A percentile compares a stretch with the other conserved stretches of the same genome.
phyloP scores from a whole-genome alignment of 2,888 invertebrate genomes.

The Agrilus cyanescens region DNA sequence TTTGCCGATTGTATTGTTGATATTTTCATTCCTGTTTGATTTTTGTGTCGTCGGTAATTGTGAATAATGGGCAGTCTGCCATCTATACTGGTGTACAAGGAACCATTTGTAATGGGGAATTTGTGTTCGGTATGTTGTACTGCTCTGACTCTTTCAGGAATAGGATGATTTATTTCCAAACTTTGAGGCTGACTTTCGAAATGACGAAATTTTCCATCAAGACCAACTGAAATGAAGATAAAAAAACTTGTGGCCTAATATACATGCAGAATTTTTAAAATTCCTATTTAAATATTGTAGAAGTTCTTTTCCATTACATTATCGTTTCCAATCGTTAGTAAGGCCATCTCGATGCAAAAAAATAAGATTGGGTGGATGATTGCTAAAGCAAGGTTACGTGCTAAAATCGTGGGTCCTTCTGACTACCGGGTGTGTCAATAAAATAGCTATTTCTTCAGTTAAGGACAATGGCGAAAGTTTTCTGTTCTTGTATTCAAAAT shows the following conservation, averaged over 20 bases:
- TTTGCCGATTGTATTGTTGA: constrained; percentile 11
- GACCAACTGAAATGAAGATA: constrained; percentile 33
- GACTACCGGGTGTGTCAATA: no score
- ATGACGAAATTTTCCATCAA: constrained; percentile 47
- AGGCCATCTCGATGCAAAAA: no score
- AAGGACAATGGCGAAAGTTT: no score
- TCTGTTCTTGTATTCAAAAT: no score
- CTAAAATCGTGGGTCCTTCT: no score
- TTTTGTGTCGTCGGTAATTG: constrained; percentile 35
- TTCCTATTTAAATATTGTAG: no score
- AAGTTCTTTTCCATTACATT: no score
- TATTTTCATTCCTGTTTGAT: constrained; percentile 19
- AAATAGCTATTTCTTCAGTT: no score
- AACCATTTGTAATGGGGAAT: constrained; percentile 48
- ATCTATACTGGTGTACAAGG: constrained; percentile 39
- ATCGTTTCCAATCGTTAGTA: no score
- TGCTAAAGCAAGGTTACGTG: no score
- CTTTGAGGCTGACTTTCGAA: constrained; percentile 37
- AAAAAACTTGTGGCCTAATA: background rate
- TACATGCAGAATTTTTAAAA: no score
- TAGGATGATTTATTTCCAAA: constrained; percentile 26
- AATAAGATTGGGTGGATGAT: no score
- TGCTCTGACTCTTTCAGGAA: constrained; percentile 18
- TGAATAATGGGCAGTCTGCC: constrained; percentile 42
- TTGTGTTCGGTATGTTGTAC: constrained; percentile 37